Conservation (phyloP, 2,797 vertebrate genomes). For the Emydoidea blandingii region DNA sequence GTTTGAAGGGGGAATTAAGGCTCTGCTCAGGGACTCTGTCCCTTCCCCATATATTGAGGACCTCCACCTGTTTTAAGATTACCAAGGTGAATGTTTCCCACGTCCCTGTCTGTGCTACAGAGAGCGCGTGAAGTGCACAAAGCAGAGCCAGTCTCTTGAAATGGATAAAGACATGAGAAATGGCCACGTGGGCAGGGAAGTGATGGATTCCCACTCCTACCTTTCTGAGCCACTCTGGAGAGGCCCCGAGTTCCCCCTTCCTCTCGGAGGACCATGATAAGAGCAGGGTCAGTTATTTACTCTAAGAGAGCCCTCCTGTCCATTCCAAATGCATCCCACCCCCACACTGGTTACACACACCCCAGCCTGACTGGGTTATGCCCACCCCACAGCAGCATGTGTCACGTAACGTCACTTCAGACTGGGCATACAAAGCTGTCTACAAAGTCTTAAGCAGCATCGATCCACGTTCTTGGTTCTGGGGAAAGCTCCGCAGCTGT, state of each 20-base stretch:
- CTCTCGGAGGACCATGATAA: not conserved
- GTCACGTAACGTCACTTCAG: constrained; percentile 35
- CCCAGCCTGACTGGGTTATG: constrained; percentile 33
- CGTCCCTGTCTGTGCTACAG: not conserved
- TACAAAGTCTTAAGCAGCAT: constrained; percentile 59
- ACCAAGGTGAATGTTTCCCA: not conserved
- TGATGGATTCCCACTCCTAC: not conserved
- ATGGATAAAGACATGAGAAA: constrained; percentile 69
- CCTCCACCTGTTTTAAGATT: not conserved
- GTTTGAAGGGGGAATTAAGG: not conserved
- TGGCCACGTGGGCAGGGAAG: constrained; percentile 43
- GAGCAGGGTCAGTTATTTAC: not conserved
- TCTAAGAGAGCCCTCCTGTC: not conserved
- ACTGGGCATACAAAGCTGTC: constrained; percentile 16
- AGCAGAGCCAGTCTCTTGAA: constrained; percentile 68
- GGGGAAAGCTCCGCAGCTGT: constrained; percentile 42
- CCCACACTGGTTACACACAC: constrained; percentile 21
- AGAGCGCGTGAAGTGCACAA: not conserved
- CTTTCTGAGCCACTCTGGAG: constrained; percentile 23
- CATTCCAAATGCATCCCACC: not conserved
- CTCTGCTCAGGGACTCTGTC: not conserved
- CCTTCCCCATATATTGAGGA: not conserved
- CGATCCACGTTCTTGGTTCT: not conserved
- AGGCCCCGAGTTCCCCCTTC: not conserved
- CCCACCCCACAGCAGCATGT: constrained; percentile 73